A percentile compares a stretch with the other conserved stretches of the same genome.
Evolutionary conservation across 2,113 vertebrate genomes (phyloP).

Genomic region (Grammomys dolichurus): DNA sequence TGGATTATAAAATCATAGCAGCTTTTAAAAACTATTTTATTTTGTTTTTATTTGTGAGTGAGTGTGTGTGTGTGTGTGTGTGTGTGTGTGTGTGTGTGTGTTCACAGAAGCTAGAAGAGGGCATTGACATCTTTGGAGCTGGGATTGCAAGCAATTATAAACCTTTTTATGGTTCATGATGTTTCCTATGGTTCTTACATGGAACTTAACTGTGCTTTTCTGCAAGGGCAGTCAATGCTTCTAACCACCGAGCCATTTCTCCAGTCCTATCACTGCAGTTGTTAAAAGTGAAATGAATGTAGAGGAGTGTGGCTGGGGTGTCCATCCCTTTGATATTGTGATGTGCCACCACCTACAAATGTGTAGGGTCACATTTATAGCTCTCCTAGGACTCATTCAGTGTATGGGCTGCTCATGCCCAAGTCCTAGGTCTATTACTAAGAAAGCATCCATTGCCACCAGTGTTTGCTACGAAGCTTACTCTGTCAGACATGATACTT

Average conservation of each 20-base stretch:
- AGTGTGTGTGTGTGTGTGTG: neutral
- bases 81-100: neutral
- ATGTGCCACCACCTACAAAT: neutral
- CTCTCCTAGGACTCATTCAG: neutral
- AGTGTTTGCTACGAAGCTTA: neutral
- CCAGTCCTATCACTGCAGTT: too few relatives aligned
- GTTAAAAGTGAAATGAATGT: neutral
- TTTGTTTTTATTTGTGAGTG: neutral
- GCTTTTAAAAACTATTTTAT: neutral
- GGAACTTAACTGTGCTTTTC: neutral
- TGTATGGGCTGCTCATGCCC: neutral
- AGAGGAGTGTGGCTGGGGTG: neutral
- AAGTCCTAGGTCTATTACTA: neutral
- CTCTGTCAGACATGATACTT: neutral
- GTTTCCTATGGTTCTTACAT: too few relatives aligned
- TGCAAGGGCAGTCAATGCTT: neutral
- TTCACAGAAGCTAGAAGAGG: neutral
- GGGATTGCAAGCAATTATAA: neutral
- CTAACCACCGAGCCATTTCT: neutral
- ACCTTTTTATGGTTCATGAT: neutral
- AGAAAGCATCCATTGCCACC: neutral
- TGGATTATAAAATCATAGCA: conserved; percentile 50
- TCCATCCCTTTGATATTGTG: too few relatives aligned
- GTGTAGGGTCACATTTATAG: too few relatives aligned
- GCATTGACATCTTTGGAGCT: neutral